These are phyloP conservation scores for Gallinago solitaria DNA, from an alignment of 2,797 vertebrate species.

Conservation along the genomic window DNA sequence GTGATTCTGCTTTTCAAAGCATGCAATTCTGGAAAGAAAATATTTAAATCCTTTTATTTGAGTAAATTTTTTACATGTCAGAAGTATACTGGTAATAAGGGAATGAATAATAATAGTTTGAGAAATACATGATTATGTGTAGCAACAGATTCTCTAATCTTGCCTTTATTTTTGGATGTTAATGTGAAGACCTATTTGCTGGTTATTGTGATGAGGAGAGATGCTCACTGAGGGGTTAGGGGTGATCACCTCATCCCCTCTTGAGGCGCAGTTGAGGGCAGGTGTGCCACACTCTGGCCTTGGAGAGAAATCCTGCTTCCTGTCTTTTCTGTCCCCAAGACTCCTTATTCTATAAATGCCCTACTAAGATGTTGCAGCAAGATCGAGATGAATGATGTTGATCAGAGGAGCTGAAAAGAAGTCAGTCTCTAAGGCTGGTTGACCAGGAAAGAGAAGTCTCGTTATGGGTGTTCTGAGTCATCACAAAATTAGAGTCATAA, in stretches of 20 bases:
- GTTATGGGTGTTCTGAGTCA: neutral
- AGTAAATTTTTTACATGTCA: neutral
- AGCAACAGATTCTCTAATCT: neutral
- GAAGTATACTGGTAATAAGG: neutral
- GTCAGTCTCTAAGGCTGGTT: neutral
- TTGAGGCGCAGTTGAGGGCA: neutral
- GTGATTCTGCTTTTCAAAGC: neutral
- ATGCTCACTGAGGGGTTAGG: neutral
- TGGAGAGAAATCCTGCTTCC: neutral
- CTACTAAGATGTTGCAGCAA: neutral
- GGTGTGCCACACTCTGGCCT: neutral
- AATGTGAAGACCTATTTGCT: neutral
- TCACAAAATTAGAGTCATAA: neutral
- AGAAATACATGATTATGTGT: neutral
- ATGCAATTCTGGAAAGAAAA: neutral
- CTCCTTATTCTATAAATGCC: accelerated
- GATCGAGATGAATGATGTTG: neutral
- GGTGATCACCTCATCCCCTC: neutral
- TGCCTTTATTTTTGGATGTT: neutral
- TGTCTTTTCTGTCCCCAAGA: neutral
- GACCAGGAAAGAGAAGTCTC: neutral
- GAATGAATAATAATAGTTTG: neutral
- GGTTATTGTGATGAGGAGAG: neutral
- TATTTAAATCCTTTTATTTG: neutral
- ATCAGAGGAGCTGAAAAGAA: neutral